phyloP scores from a whole-genome alignment of 2,888 invertebrate genomes.

The Frankliniella fusca region DNA sequence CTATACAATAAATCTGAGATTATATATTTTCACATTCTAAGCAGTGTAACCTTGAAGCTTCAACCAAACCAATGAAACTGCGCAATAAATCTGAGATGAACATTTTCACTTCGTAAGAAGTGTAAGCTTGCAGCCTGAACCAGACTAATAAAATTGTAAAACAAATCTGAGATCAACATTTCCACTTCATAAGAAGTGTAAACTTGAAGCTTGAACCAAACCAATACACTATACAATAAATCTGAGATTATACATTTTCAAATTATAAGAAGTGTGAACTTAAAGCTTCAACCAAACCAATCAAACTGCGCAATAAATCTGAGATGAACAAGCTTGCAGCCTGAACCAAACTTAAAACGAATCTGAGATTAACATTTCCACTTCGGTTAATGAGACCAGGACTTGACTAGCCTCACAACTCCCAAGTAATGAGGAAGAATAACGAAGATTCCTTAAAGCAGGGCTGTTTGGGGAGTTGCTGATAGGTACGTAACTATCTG shows the following conservation, averaged over 20 bases:
- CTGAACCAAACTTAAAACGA: too few relatives aligned
- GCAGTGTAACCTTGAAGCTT: too few relatives aligned
- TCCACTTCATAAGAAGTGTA: too few relatives aligned
- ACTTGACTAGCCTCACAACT: background rate
- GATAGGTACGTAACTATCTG: background rate
- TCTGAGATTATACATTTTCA: background rate
- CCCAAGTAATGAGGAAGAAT: background rate
- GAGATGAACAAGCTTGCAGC: too few relatives aligned
- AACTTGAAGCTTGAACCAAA: background rate
- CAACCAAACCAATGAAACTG: background rate
- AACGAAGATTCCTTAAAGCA: constrained; percentile 5
- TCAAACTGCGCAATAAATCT: background rate
- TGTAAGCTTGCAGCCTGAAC: too few relatives aligned
- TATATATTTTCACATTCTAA: background rate
- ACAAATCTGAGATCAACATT: too few relatives aligned
- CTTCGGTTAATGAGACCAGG: background rate
- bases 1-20: background rate
- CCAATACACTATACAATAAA: background rate
- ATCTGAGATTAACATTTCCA: background rate
- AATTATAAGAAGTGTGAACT: background rate
- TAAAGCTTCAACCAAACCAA: background rate
- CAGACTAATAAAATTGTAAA: too few relatives aligned
- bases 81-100: too few relatives aligned
- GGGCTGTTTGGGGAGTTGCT: background rate
- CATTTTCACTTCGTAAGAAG: too few relatives aligned